A percentile compares a stretch with the other conserved stretches of the same genome.
phyloP scores from a whole-genome alignment of 2,797 vertebrate species.

The Epinephelus awoara region DNA sequence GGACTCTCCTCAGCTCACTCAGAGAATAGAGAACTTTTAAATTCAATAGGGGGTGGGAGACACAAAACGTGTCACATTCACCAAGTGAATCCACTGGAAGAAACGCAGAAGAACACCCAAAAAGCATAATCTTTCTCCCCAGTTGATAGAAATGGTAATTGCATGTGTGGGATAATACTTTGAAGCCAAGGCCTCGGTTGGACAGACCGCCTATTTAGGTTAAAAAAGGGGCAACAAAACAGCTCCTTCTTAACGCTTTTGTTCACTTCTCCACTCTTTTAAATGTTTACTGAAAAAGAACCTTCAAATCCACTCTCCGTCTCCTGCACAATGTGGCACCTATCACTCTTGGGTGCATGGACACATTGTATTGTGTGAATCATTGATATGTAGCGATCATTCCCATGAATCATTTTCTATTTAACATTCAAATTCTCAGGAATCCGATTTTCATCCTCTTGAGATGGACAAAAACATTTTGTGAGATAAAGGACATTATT shows the following conservation, averaged over 20 bases:
- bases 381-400: slow-evolving; percentile 81
- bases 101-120: slow-evolving; percentile 99
- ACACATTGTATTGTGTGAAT: slow-evolving; percentile 80
- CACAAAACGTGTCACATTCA: slow-evolving; percentile 99
- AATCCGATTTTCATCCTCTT: slow-evolving; percentile 82
- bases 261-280: slow-evolving; percentile 85
- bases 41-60: slow-evolving; percentile 94
- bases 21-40: slow-evolving; percentile 93
- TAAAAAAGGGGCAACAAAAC: slow-evolving; percentile 89
- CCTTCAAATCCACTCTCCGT: slow-evolving; percentile 86
- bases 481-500: slow-evolving; percentile 60
- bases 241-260: slow-evolving; percentile 87
- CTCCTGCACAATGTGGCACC: slow-evolving; percentile 85
- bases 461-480: slow-evolving; percentile 76
- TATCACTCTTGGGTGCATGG: slow-evolving; percentile 84
- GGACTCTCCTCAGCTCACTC: slow-evolving; percentile 94
- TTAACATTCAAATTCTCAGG: slow-evolving; percentile 79
- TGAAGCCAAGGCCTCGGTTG: slow-evolving; percentile 85
- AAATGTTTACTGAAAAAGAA: slow-evolving; percentile 90
- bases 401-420: slow-evolving; percentile 84
- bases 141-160: slow-evolving; percentile 98
- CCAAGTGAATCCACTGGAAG: slow-evolving; percentile 99
- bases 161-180: slow-evolving; percentile 92
- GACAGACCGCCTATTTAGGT: slow-evolving; percentile 90
- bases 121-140: slow-evolving; percentile 99